Conservation (phyloP, 2,113 vertebrate species). For the Penelope pileata region DNA sequence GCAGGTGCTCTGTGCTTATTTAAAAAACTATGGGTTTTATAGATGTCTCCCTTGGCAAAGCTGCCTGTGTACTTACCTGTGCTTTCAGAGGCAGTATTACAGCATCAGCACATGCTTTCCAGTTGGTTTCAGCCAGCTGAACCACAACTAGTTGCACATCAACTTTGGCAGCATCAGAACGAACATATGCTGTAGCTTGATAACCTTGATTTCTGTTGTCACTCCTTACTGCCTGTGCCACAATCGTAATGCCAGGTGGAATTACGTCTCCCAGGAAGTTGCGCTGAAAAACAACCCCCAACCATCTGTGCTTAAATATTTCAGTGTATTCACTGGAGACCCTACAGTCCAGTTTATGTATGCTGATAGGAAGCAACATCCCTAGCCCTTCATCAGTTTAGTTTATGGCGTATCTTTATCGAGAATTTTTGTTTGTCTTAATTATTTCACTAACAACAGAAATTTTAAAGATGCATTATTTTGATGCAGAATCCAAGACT, state of each 20-base stretch:
- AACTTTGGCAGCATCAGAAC: slow-evolving; percentile 25
- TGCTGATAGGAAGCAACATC: neutral
- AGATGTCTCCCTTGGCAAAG: neutral
- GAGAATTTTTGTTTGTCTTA: neutral
- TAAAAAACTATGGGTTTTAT: neutral
- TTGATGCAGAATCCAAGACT: neutral
- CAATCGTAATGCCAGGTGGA: slow-evolving; percentile 57
- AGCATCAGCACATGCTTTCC: slow-evolving; percentile 65
- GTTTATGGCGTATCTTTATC: fast-evolving
- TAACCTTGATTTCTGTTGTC: slow-evolving; percentile 72
- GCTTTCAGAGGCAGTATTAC: slow-evolving; percentile 58
- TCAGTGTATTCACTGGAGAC: neutral
- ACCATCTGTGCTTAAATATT: slow-evolving; percentile 37
- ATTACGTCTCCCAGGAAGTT: slow-evolving; percentile 39
- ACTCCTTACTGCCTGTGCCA: slow-evolving; percentile 65
- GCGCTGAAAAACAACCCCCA: slow-evolving; percentile 63
- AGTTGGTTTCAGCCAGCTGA: slow-evolving; percentile 64
- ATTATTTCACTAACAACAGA: neutral
- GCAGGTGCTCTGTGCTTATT: neutral
- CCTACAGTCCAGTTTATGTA: neutral
- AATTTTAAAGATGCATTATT: neutral
- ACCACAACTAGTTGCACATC: slow-evolving; percentile 65
- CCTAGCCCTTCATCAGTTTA: neutral
- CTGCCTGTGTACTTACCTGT: slow-evolving; percentile 60
- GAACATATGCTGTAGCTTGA: slow-evolving; percentile 67